Conservation (phyloP, 2,888 invertebrate genomes). For the Stomorhina lunata region DNA sequence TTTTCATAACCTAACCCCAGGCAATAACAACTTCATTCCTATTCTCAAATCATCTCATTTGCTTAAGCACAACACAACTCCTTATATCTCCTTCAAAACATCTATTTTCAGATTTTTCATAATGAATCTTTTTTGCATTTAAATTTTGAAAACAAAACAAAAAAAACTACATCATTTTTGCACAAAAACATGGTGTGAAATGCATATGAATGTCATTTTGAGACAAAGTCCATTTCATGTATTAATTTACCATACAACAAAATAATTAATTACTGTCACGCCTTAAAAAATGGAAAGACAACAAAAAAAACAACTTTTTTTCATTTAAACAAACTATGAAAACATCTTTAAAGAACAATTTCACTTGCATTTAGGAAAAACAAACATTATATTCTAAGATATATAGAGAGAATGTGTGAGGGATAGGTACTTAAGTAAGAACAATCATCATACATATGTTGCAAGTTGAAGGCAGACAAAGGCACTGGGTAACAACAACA, state of each 20-base stretch:
- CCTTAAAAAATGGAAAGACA: constrained; percentile 73
- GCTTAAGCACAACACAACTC: not conserved
- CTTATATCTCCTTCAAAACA: not conserved
- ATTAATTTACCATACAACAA: constrained; percentile 69
- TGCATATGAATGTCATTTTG: constrained; percentile 66
- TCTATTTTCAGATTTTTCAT: too few species aligned
- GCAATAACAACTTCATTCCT: constrained; percentile 16
- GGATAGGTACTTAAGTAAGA: too few species aligned
- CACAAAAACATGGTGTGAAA: constrained; percentile 64
- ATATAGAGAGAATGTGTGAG: too few species aligned
- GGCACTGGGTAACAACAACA: constrained; percentile 1
- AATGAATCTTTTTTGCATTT: not conserved
- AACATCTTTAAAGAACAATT: constrained; percentile 46
- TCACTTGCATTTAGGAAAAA: constrained; percentile 47
- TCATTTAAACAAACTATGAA: not conserved
- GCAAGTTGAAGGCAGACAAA: constrained; percentile 30
- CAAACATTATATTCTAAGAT: not conserved
- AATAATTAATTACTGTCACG: constrained; percentile 81
- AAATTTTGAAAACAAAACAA: not conserved
- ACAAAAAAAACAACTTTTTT: constrained; percentile 8
- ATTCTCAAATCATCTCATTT: constrained; percentile 6
- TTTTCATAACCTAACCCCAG: not conserved
- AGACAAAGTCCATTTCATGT: constrained; percentile 68
- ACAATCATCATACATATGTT: constrained; percentile 59
- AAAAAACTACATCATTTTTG: constrained; percentile 5